Conservation (phyloP, 1,140 invertebrate species). For the Microplitis mediator region DNA sequence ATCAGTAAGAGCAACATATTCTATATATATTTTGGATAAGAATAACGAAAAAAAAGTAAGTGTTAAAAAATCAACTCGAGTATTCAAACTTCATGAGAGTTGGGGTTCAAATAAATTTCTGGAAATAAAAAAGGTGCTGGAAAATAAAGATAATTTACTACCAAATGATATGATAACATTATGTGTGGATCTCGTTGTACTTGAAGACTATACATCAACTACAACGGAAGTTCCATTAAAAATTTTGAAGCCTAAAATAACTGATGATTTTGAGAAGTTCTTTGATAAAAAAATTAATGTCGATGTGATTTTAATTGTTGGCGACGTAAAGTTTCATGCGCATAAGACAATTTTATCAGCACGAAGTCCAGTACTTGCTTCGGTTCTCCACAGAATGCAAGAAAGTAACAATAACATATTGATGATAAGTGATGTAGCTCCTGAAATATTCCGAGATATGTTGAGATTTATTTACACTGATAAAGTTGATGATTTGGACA, state of each 20-base stretch:
- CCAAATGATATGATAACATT: not conserved
- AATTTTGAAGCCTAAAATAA: not conserved
- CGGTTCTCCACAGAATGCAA: constrained; percentile 24
- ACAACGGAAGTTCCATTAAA: not conserved
- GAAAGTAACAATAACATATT: constrained; percentile 14
- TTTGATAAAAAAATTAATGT: not conserved
- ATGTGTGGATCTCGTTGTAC: not conserved
- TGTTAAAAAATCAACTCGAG: no score
- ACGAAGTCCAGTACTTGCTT: constrained; percentile 30
- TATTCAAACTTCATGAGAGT: not conserved
- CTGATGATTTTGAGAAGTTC: not conserved
- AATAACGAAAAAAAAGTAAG: no score
- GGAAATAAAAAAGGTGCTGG: not conserved
- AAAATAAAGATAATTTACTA: not conserved
- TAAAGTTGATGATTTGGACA: constrained; percentile 1
- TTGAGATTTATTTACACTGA: constrained; percentile 8
- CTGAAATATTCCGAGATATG: not conserved
- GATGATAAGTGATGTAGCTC: constrained; percentile 24
- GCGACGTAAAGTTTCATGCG: constrained; percentile 11
- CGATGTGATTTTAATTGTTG: constrained; percentile 5
- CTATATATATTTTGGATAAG: no score
- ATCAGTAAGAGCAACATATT: no score
- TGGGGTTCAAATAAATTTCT: not conserved
- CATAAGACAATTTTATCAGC: constrained; percentile 31
- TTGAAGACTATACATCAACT: not conserved